A percentile compares a stretch with the other conserved stretches of the same genome.
These are phyloP conservation scores for Eupithecia subfuscata DNA, from an alignment of 2,888 invertebrate species.

Conservation along the genomic window DNA sequence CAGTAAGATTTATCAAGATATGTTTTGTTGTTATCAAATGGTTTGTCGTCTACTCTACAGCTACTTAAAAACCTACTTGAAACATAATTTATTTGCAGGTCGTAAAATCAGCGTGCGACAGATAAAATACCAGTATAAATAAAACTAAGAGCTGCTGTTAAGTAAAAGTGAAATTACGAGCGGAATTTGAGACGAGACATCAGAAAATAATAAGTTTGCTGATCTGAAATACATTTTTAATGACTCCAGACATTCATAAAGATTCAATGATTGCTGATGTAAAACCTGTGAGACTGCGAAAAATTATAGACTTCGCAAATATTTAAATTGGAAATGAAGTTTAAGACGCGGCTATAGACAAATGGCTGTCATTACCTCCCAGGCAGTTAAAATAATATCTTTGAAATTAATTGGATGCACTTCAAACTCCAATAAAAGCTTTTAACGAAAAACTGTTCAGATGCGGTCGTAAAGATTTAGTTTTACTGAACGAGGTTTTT, in stretches of 20 bases:
- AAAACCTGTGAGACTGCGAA: slow-evolving; percentile 39
- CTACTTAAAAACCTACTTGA: background rate
- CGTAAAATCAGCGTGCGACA: background rate
- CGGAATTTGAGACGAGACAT: slow-evolving; percentile 2
- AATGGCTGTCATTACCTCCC: slow-evolving; percentile 43
- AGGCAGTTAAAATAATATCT: slow-evolving; percentile 32
- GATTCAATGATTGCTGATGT: slow-evolving; percentile 47
- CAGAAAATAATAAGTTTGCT: background rate
- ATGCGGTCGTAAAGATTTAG: background rate
- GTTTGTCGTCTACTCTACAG: background rate
- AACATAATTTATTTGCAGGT: background rate
- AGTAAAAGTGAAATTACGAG: slow-evolving; percentile 2
- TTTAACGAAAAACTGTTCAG: slow-evolving; percentile 13
- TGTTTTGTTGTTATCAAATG: background rate
- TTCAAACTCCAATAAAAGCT: slow-evolving; percentile 25
- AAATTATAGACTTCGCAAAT: slow-evolving; percentile 44
- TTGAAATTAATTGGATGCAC: slow-evolving; percentile 35
- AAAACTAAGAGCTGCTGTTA: background rate
- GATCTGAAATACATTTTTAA: slow-evolving; percentile 7
- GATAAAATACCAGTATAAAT: background rate
- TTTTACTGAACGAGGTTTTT: background rate
- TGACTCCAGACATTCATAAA: slow-evolving; percentile 25
- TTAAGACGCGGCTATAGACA: slow-evolving; percentile 38
- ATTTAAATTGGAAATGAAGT: slow-evolving; percentile 51
- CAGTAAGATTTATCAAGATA: background rate